phyloP scores from a whole-genome alignment of 2,888 invertebrate genomes.

The Exocentrus adspersus region DNA sequence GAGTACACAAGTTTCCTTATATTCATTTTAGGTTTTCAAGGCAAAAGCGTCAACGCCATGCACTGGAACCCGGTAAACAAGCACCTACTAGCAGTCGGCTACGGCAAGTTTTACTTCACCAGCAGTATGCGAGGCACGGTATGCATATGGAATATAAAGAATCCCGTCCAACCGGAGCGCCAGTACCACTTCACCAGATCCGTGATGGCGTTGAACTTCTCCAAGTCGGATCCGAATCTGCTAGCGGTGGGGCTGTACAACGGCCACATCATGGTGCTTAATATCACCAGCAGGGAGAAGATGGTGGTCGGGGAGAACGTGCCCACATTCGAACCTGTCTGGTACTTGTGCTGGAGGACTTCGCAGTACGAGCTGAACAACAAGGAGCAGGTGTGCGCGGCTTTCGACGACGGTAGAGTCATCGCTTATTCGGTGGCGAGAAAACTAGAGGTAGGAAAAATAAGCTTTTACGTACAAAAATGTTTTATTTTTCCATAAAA shows the following conservation, averaged over 20 bases:
- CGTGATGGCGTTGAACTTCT: conserved; percentile 77
- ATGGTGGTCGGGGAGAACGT: conserved; percentile 46
- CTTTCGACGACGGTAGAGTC: conserved; percentile 69
- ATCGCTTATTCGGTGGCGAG: conserved; percentile 45
- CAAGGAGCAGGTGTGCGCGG: conserved; percentile 68
- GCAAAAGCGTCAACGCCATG: conserved; percentile 70
- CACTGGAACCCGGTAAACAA: conserved; percentile 75
- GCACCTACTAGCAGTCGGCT: conserved; percentile 79
- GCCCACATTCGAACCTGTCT: conserved; percentile 50
- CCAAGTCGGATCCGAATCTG: conserved; percentile 74
- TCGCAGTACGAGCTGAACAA: conserved; percentile 42
- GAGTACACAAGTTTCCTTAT: no score
- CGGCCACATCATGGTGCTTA: conserved; percentile 77
- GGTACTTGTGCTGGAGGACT: conserved; percentile 49
- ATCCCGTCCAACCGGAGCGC: conserved; percentile 81
- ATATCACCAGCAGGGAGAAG: conserved; percentile 68
- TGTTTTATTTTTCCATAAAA: no score
- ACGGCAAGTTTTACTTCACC: conserved; percentile 74
- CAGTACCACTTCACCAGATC: conserved; percentile 71
- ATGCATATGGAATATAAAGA: conserved; percentile 83
- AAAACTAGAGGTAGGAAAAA: conserved; percentile 42
- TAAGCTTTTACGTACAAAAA: no score
- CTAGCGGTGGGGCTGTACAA: conserved; percentile 80
- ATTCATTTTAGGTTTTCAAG: conserved; percentile 49
- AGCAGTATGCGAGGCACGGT: conserved; percentile 72